A percentile compares a stretch with the other conserved stretches of the same genome.
Evolutionary conservation across 2,797 vertebrate species (phyloP).

Genomic region (Darevskia nairensis): DNA sequence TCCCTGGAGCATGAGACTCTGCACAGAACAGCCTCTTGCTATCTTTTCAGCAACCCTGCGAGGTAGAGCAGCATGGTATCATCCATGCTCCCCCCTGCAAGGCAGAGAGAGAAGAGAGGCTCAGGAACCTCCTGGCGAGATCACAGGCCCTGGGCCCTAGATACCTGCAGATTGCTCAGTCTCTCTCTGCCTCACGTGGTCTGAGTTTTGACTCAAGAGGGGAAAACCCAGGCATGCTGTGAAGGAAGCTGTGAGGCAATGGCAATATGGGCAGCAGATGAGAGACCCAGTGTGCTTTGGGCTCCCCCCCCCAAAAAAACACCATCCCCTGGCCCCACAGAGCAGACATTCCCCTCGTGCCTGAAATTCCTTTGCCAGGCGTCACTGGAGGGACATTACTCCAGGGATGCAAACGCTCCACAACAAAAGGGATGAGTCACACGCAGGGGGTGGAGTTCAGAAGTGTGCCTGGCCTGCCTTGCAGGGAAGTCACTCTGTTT

Average conservation of each 20-base stretch:
- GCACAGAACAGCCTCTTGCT: too few species aligned
- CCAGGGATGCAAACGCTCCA: background rate
- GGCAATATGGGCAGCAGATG: background rate
- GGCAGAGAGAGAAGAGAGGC: too few species aligned
- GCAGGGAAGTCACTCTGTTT: fast-evolving
- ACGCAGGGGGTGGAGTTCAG: fast-evolving
- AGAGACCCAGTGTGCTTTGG: background rate
- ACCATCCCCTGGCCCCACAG: background rate
- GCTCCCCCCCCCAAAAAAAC: background rate
- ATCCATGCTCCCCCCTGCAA: too few species aligned
- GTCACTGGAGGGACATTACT: background rate
- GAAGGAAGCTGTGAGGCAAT: background rate
- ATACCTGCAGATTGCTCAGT: too few species aligned
- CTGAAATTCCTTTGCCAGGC: background rate
- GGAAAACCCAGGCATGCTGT: too few species aligned
- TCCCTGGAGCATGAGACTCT: too few species aligned
- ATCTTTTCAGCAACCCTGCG: too few species aligned
- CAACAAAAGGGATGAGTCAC: background rate
- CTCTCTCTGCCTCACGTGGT: too few species aligned
- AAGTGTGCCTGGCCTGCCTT: fast-evolving
- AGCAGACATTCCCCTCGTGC: background rate
- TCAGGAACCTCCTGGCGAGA: too few species aligned
- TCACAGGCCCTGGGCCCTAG: too few species aligned
- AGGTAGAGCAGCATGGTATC: too few species aligned
- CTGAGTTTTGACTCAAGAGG: too few species aligned